Evolutionary conservation across 1,140 invertebrate genomes (phyloP), one percentile per base, ranked within the genome.

Genomic region (Drosophila parabipectinata): DNA sequence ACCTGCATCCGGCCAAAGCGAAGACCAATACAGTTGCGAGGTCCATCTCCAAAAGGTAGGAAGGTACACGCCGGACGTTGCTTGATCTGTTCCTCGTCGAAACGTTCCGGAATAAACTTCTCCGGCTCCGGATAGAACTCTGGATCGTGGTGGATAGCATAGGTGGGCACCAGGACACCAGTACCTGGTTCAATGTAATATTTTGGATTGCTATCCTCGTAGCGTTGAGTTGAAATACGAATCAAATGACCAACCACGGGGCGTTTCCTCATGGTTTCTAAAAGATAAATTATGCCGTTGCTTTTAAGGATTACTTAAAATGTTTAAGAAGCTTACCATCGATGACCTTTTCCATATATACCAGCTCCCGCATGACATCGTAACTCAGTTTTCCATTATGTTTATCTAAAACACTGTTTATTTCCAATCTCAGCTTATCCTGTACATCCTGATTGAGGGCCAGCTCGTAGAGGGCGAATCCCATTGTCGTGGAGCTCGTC

Each of bases 221-320:
- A 6, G 87, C 30, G 26, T 50, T 74, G 53, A 2, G 71, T 93
- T 34, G 94, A 93, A 21, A 91, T 67, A 51, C 95, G 92, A 64
- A 94, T 93, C 7, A 95, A 77, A n/a, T 93, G 85, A 5, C 93
- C 92, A 47, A 94, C 85, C 0, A 94, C 93, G 37, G 95, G 95
- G 84, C 95, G 94, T 63, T 94, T 94, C 9, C 95, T 92, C 67
- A 96, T 82, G 0, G 95, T 94, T 92, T 95, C 95, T 89, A 18
- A 1, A 8, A 10, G 1, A 1, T 12, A 14, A 57, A 4, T 0
- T 12, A n/a, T 18, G 3, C 9, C 2, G 3, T 53, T 48, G 3
- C 4, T 9, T 15, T 47, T 3, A 3, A 3, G 5, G 2, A 10
- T 14, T 8, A 50, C 3, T 14, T 0, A n/a, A 24, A 30, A 12